These are phyloP conservation scores for Rhinoraja longicauda DNA, from an alignment of 2,797 vertebrate genomes.

Conservation along the genomic window DNA sequence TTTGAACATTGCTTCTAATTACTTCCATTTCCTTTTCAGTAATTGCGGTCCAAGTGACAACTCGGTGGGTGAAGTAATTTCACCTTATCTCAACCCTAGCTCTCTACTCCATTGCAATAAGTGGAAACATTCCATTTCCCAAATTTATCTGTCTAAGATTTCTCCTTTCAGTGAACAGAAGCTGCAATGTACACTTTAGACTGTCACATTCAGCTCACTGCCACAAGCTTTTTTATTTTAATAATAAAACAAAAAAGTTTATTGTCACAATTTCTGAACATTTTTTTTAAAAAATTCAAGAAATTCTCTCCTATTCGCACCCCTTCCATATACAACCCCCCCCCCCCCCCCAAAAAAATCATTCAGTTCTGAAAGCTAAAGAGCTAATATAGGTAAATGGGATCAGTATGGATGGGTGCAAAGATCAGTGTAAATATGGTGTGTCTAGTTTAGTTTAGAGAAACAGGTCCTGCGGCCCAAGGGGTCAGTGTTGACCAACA, in stretches of 20 bases:
- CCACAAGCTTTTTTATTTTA: background rate
- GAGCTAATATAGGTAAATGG: too few species aligned
- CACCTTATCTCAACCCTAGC: background rate
- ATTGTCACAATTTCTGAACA: background rate
- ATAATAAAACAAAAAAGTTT: background rate
- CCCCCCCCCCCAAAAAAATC: background rate
- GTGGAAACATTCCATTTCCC: background rate
- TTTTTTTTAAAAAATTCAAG: background rate
- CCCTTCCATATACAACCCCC: background rate
- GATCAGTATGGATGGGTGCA: too few species aligned
- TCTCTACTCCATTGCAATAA: background rate
- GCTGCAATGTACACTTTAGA: background rate
- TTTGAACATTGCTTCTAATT: background rate
- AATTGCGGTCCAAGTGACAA: background rate
- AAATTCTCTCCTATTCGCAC: background rate
- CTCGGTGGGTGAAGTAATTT: too few species aligned
- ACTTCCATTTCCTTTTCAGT: background rate
- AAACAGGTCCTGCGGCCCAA: too few species aligned
- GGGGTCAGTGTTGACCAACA: too few species aligned
- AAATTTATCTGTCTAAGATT: background rate
- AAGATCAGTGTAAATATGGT: too few species aligned
- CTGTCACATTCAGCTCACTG: background rate
- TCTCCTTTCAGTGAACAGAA: background rate
- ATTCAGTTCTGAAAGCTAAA: too few species aligned
- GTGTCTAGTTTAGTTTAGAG: too few species aligned